A percentile compares a stretch with the other conserved stretches of the same genome.
Evolutionary conservation across 2,113 vertebrate species (phyloP).

Genomic region (Brevimyrus niger): DNA sequence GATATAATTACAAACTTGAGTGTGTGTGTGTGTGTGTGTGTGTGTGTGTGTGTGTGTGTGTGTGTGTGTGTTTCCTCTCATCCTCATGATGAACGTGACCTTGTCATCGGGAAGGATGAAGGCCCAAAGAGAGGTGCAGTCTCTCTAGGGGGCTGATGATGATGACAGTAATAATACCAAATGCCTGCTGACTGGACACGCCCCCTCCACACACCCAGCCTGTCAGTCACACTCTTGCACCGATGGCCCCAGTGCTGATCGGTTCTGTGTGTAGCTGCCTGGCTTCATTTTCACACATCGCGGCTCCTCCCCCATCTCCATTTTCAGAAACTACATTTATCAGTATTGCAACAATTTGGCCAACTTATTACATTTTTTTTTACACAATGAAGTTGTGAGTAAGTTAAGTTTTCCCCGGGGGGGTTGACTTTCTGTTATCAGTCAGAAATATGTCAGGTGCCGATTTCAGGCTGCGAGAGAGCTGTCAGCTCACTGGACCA

Average conservation of each 20-base stretch:
- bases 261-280: background rate
- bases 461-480: constrained; percentile 41
- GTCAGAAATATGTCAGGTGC: constrained; percentile 45
- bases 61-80: background rate
- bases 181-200: background rate
- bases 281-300: background rate
- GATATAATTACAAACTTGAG: too few relatives aligned
- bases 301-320: background rate
- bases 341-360: background rate
- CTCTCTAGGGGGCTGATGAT: background rate
- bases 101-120: background rate
- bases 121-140: background rate
- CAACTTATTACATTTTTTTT: background rate
- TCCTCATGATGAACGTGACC: background rate
- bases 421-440: background rate
- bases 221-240: background rate
- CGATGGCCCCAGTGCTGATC: background rate
- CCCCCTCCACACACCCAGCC: background rate
- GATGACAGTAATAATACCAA: background rate
- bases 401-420: background rate
- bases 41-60: too few relatives aligned
- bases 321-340: background rate
- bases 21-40: too few relatives aligned
- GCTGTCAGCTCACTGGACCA: constrained; percentile 36
- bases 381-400: background rate